Conservation (phyloP, 2,888 invertebrate species). For the Epinotia ramella region DNA sequence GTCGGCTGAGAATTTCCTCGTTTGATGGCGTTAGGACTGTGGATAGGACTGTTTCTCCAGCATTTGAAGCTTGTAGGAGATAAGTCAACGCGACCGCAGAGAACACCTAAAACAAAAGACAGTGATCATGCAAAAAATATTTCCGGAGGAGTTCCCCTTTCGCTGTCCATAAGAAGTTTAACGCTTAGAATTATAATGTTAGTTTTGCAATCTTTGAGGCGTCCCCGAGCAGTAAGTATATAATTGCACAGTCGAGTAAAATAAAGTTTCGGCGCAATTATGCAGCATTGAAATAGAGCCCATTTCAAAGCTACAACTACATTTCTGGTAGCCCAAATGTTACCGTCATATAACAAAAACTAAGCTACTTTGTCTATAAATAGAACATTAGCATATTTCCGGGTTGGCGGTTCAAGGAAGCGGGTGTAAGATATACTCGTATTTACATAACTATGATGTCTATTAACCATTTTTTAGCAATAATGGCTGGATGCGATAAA, state of each 20-base stretch:
- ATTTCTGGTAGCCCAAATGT: background rate
- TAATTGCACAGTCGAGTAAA: no score
- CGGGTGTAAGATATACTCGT: background rate
- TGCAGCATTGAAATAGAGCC: no score
- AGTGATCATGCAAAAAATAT: background rate
- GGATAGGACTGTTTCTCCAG: conserved; percentile 69
- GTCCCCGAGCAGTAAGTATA: no score
- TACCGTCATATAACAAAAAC: background rate
- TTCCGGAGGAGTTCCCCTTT: background rate
- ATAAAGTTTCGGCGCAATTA: no score
- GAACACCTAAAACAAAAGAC: conserved; percentile 63
- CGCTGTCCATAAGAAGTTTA: background rate
- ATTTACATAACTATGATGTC: conserved; percentile 34
- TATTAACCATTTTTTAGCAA: conserved; percentile 41
- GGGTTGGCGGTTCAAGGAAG: conserved; percentile 29
- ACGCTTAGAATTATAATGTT: no score
- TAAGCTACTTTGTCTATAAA: background rate
- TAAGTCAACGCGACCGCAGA: conserved; percentile 50
- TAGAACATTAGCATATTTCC: conserved; percentile 29
- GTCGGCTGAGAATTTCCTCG: conserved; percentile 61
- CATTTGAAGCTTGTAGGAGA: conserved; percentile 53
- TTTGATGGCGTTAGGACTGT: conserved; percentile 58
- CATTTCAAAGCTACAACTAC: background rate
- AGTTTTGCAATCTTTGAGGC: no score
- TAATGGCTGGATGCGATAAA: conserved; percentile 32